A percentile compares a stretch with the other conserved stretches of the same genome.
Evolutionary conservation across 2,888 invertebrate species (phyloP).

Genomic region (Leptopilina myrica): DNA sequence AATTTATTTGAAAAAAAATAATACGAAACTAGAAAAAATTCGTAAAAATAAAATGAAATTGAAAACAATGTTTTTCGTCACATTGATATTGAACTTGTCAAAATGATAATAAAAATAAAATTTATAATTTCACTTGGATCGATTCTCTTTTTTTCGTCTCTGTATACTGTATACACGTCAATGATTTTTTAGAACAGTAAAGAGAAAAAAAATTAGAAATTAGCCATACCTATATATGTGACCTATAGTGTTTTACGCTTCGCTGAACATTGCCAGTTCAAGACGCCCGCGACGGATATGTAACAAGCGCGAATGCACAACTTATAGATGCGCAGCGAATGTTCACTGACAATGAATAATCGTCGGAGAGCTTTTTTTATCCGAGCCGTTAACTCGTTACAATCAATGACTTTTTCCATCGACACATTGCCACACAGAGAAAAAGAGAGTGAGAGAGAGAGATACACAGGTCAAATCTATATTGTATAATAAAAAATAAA

Average conservation of each 20-base stretch:
- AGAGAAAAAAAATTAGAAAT: slow-evolving; percentile 63
- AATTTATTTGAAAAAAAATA: too few species aligned
- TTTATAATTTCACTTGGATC: slow-evolving; percentile 47
- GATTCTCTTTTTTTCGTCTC: too few species aligned
- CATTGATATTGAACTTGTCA: not conserved
- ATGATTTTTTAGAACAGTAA: slow-evolving; percentile 69
- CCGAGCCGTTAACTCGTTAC: not conserved
- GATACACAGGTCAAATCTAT: not conserved
- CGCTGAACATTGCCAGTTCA: slow-evolving; percentile 52
- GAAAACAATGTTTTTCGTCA: too few species aligned
- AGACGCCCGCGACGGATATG: slow-evolving; percentile 25
- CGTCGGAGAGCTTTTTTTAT: not conserved
- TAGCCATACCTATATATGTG: slow-evolving; percentile 47
- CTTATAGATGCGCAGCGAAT: slow-evolving; percentile 1
- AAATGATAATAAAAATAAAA: not conserved
- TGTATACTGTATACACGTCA: slow-evolving; percentile 55
- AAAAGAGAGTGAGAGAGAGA: too few species aligned
- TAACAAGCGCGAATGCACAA: slow-evolving; percentile 8
- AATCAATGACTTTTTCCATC: not conserved
- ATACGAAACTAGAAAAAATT: too few species aligned
- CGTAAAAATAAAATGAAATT: too few species aligned
- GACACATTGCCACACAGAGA: not conserved
- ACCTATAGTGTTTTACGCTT: slow-evolving; percentile 51
- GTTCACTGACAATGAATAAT: slow-evolving; percentile 4
- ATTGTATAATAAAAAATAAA: not conserved